These are phyloP conservation scores for Sinocyclocheilus anshuiensis DNA, from an alignment of 2,113 vertebrate species.

Conservation along the genomic window DNA sequence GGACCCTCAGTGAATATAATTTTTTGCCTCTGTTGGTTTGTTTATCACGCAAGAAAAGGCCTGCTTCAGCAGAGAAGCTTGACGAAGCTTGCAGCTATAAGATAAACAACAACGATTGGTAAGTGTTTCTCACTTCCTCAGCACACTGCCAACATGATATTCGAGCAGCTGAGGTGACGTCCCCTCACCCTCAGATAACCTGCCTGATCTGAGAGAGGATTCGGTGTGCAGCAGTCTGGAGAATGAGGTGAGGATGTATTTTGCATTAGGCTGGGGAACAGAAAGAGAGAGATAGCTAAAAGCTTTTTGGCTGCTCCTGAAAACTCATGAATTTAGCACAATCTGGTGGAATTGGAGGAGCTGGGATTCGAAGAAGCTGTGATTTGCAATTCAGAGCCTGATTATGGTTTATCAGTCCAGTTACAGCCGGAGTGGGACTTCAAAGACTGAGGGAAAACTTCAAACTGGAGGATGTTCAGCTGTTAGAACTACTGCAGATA, in stretches of 20 bases:
- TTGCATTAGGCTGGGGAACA: constrained; percentile 38
- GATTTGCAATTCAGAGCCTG: constrained; percentile 51
- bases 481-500: constrained; percentile 9
- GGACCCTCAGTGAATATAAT: not conserved
- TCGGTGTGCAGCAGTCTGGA: not conserved
- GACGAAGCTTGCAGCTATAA: not conserved
- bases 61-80: not conserved
- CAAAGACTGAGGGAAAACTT: constrained; percentile 31
- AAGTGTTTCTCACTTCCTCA: not conserved
- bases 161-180: not conserved
- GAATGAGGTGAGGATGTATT: constrained; percentile 38
- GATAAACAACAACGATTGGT: constrained; percentile 33
- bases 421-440: constrained; percentile 40
- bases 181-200: constrained; percentile 2
- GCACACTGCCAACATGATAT: not conserved
- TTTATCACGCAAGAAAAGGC: not conserved
- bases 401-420: constrained; percentile 50
- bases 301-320: not conserved
- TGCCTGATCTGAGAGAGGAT: not conserved
- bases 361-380: constrained; percentile 14
- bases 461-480: constrained; percentile 13
- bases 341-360: constrained; percentile 8
- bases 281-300: constrained; percentile 26
- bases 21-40: not conserved
- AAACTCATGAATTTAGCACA: constrained; percentile 7